Percentiles rank a stretch among this genome's conserved stretches.
These are phyloP conservation scores for Scaeva pyrastri DNA, from an alignment of 2,888 invertebrate genomes.

Conservation along the genomic window DNA sequence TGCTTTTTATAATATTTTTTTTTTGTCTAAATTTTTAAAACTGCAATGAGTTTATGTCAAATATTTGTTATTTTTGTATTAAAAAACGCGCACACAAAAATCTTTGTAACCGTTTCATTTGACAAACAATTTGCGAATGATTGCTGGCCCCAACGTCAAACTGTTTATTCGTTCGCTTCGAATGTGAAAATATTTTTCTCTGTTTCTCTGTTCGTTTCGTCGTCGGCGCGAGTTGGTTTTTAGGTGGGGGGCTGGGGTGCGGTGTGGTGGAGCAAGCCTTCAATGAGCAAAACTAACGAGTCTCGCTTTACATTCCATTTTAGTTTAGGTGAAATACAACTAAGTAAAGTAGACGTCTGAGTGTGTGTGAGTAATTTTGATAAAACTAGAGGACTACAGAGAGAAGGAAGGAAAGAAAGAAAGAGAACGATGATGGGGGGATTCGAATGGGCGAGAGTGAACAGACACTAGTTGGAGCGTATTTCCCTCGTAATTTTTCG, in stretches of 20 bases:
- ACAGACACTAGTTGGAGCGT: conserved; percentile 65
- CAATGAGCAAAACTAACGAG: conserved; percentile 65
- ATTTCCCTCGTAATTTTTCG: conserved; percentile 73
- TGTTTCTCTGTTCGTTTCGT: conserved; percentile 18
- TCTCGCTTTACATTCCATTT: conserved; percentile 71
- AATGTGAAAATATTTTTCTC: conserved; percentile 51
- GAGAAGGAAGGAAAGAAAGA: neutral
- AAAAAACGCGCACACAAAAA: conserved; percentile 78
- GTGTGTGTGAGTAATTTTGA: conserved; percentile 19
- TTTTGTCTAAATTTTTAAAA: conserved; percentile 36
- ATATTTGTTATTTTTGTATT: conserved; percentile 53
- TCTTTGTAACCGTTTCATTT: conserved; percentile 81
- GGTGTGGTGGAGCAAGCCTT: conserved; percentile 11
- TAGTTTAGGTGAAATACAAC: conserved; percentile 31
- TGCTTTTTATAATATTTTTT: conserved; percentile 53
- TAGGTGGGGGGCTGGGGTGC: neutral
- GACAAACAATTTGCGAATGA: conserved; percentile 84
- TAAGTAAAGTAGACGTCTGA: conserved; percentile 27
- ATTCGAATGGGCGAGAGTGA: conserved; percentile 31
- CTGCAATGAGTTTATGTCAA: conserved; percentile 52
- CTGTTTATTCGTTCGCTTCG: conserved; percentile 75
- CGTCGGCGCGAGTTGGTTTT: conserved; percentile 3
- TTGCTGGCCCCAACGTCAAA: conserved; percentile 77
- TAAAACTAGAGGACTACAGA: neutral
- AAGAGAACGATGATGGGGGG: neutral